phyloP scores from a whole-genome alignment of 2,888 invertebrate species.

The Sinohyriopsis cumingii region DNA sequence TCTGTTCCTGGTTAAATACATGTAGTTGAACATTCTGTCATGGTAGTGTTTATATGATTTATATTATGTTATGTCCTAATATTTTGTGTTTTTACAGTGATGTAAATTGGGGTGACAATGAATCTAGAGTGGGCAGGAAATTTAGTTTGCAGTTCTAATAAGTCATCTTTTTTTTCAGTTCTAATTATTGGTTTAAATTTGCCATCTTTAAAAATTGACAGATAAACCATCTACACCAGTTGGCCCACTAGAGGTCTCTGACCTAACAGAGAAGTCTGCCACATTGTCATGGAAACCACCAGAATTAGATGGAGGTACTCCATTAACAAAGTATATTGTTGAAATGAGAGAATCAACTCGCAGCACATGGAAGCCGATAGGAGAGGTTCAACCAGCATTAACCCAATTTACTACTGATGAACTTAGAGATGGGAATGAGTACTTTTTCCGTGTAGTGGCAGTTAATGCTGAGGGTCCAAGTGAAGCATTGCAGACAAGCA shows the following conservation, averaged over 20 bases:
- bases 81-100: no score
- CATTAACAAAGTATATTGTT: constrained; percentile 65
- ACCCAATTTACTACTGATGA: constrained; percentile 73
- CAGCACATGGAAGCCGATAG: constrained; percentile 81
- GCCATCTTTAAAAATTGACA: constrained; percentile 29
- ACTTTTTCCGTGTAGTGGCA: constrained; percentile 89
- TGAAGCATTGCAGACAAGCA: constrained; percentile 76
- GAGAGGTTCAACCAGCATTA: constrained; percentile 39
- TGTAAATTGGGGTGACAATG: no score
- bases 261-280: constrained; percentile 88
- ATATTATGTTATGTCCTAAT: no score
- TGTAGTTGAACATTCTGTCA: no score
- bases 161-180: no score
- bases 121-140: no score
- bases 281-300: constrained; percentile 77
- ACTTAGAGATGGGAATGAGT: constrained; percentile 84
- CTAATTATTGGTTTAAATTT: no score
- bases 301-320: constrained; percentile 67
- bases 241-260: constrained; percentile 83
- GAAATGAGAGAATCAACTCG: constrained; percentile 82
- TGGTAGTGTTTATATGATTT: no score
- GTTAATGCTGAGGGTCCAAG: constrained; percentile 89
- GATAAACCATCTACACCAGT: constrained; percentile 93
- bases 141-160: no score
- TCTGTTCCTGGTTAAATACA: no score